Percentiles rank a stretch among this genome's conserved stretches.
Conservation (phyloP, 2,113 vertebrate species). For the Plecotus auritus region DNA sequence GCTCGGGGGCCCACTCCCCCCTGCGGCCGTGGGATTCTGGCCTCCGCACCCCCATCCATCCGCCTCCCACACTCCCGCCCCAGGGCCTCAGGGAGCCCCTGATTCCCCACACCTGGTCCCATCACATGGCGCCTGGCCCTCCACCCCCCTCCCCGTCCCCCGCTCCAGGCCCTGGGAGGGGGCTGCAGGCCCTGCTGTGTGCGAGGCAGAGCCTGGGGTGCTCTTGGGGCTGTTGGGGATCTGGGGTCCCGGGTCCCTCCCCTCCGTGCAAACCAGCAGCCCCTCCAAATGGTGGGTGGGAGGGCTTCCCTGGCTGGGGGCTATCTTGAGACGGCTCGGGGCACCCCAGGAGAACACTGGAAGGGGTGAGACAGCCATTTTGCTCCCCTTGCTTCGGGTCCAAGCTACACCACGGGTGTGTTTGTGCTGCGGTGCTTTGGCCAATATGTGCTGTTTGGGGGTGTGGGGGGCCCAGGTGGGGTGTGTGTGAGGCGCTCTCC, state of each 20-base stretch:
- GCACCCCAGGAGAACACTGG: rapidly evolving
- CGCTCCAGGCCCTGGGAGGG: not conserved
- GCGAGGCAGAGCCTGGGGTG: not conserved
- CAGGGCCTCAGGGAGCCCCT: not conserved
- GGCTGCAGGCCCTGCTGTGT: not conserved
- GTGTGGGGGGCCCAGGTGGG: not conserved
- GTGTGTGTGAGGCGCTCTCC: not conserved
- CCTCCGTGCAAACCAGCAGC: not conserved
- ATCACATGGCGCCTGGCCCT: slow-evolving; percentile 13
- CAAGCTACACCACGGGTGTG: rapidly evolving
- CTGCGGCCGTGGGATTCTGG: not conserved
- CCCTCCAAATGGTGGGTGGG: too few species aligned
- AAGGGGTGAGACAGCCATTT: not conserved
- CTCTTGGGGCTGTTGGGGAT: not conserved
- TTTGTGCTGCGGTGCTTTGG: rapidly evolving
- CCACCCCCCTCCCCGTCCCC: not conserved
- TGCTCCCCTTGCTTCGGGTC: rapidly evolving
- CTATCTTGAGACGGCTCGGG: not conserved
- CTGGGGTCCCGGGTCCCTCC: rapidly evolving
- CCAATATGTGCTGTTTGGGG: not conserved
- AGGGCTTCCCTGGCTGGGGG: not conserved
- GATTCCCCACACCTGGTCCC: not conserved
- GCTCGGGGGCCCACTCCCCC: not conserved
- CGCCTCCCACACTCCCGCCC: not conserved
- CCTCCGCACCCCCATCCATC: not conserved